Base-by-base conservation (phyloP, 1,140 invertebrate genomes). In the Triops cancriformis region DNA sequence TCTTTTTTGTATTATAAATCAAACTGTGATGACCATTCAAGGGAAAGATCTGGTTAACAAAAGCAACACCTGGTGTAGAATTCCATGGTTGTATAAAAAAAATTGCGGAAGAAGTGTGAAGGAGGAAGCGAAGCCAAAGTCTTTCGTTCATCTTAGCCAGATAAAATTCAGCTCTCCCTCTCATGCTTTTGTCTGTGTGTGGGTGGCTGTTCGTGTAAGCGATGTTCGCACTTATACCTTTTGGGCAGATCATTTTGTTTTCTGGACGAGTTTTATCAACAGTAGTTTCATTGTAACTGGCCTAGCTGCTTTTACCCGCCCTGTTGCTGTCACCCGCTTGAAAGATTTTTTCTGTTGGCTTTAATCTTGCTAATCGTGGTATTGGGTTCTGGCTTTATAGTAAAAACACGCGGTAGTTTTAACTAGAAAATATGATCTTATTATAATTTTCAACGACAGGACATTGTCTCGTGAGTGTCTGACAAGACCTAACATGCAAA, bases 71-170 rank as follows among this genome's bases (percentile, higher is more conserved):
- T 64, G 51, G 51, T 64, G 51, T 23, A 18, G 51, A 18, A 64
- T 64, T 64, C 51, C 51, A 23, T 64, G 18, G 51, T 64, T 64
- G 23, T n/a, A n/a, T 64, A 10, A 64, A 23, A 18, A 5, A 64
- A 11, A 64, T 64, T 14, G 1, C 14, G 45, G 45, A 64, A 64
- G 23, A 64, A n/a, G 14, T 64, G 51, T 64, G 51, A 64, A 64
- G 18, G 51, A 64, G 51, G 23, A 64, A 64, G 51, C 51, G 51
- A 64, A 64, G 51, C 51, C 51, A 64, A 64, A 64, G 51, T 64
- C 51, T 64, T 64, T 64, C 51, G 51, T 64, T 64, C 51, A 64
- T 64, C 51, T 64, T 64, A 64, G 51, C 51, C 51, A 64, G 51
- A 23, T 64, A 64, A 64, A 64, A 4, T 23, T 64, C 14, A 64